Evolutionary conservation across 2,797 vertebrate genomes (phyloP).

Genomic region (Cebuella pygmaea): DNA sequence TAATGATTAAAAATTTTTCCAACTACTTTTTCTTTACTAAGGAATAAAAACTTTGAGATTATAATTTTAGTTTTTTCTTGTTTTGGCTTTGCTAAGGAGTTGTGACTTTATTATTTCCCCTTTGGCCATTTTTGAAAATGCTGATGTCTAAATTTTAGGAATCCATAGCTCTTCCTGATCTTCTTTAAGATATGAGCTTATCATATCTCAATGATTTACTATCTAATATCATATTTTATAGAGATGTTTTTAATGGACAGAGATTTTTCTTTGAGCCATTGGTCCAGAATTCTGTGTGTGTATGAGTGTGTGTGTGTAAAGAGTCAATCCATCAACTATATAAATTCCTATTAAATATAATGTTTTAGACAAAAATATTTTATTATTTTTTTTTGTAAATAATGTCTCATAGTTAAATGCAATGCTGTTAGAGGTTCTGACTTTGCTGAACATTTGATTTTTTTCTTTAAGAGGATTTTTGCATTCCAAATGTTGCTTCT

Average conservation of each 20-base stretch:
- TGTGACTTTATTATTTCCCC: neutral
- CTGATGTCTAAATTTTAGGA: neutral
- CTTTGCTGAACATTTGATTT: neutral
- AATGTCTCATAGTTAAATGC: neutral
- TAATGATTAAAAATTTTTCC: neutral
- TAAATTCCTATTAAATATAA: neutral
- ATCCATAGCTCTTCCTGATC: neutral
- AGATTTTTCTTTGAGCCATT: neutral
- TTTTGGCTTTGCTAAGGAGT: neutral
- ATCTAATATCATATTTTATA: neutral
- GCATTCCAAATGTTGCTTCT: neutral
- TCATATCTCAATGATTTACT: neutral
- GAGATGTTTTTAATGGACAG: neutral
- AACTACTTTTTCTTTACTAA: conserved; percentile 5
- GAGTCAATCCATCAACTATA: neutral
- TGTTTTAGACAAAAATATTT: neutral
- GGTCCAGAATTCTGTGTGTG: neutral
- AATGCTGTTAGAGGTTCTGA: neutral
- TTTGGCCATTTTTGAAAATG: neutral
- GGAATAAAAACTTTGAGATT: conserved; percentile 8
- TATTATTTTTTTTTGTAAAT: neutral
- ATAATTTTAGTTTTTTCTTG: neutral
- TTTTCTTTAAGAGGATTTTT: neutral
- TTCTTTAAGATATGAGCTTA: neutral
- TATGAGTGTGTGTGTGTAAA: neutral